A percentile compares a stretch with the other conserved stretches of the same genome.
phyloP scores from a whole-genome alignment of 2,797 vertebrate species.

The Cynopterus sphinx region DNA sequence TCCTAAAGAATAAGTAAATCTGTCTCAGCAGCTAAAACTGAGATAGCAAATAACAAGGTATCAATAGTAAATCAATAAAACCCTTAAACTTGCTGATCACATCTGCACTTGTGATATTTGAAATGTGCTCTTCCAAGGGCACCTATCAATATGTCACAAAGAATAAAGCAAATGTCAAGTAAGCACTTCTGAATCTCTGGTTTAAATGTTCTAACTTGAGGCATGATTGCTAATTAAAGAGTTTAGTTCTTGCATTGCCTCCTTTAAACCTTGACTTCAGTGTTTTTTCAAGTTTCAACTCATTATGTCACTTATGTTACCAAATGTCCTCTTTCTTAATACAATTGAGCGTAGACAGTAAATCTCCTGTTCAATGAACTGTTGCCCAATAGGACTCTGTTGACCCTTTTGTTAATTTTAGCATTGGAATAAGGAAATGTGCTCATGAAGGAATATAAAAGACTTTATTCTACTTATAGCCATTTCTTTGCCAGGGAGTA shows the following conservation, averaged over 20 bases:
- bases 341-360: background rate
- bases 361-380: background rate
- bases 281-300: background rate
- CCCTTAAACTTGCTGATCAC: background rate
- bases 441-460: background rate
- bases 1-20: background rate
- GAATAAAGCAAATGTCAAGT: constrained; percentile 25
- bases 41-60: constrained; percentile 23
- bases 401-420: background rate
- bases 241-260: background rate
- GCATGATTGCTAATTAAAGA: constrained; percentile 2
- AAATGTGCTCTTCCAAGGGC: background rate
- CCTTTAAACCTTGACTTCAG: constrained; percentile 20
- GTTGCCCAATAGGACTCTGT: background rate
- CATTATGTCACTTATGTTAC: background rate
- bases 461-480: background rate
- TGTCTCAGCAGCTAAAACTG: background rate
- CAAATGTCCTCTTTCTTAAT: constrained; percentile 2
- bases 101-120: constrained; percentile 4
- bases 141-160: background rate
- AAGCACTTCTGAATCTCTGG: background rate
- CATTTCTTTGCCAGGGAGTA: constrained; percentile 1
- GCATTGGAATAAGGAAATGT: constrained; percentile 13
- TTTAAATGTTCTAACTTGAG: background rate
- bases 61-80: constrained; percentile 29